Conservation (phyloP, 2,113 vertebrate genomes). For the Oceanites oceanicus region DNA sequence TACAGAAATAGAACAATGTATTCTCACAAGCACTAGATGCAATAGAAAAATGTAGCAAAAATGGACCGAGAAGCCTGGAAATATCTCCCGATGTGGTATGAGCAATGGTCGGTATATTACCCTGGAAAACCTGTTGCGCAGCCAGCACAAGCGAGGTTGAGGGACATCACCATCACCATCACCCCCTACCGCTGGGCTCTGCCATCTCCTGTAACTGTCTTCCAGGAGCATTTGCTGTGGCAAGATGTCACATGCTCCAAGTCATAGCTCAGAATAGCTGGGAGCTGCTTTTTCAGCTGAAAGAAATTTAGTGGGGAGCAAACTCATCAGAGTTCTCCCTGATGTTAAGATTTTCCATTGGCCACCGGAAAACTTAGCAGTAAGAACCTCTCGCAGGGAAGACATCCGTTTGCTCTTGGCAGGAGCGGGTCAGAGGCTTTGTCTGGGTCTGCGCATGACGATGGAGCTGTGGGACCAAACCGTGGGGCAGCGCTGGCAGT, state of each 20-base stretch:
- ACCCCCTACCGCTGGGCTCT: not conserved
- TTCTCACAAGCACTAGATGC: not conserved
- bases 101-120: accelerated
- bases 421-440: not conserved
- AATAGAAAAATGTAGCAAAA: not conserved
- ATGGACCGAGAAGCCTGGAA: not conserved
- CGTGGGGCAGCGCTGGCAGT: not conserved
- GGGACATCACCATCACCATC: not conserved
- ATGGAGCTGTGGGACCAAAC: not conserved
- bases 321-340: not conserved
- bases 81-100: not conserved
- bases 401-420: not conserved
- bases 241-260: not conserved
- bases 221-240: not conserved
- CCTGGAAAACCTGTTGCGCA: not conserved
- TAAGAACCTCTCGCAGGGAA: not conserved
- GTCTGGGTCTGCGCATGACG: not conserved
- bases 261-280: not conserved
- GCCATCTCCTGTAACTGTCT: not conserved
- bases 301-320: not conserved
- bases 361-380: not conserved
- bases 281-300: not conserved
- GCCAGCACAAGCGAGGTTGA: accelerated
- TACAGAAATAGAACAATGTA: not conserved
- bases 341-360: not conserved